These are phyloP conservation scores for Lamprotornis superbus DNA, from an alignment of 2,113 vertebrate genomes.

Conservation along the genomic window DNA sequence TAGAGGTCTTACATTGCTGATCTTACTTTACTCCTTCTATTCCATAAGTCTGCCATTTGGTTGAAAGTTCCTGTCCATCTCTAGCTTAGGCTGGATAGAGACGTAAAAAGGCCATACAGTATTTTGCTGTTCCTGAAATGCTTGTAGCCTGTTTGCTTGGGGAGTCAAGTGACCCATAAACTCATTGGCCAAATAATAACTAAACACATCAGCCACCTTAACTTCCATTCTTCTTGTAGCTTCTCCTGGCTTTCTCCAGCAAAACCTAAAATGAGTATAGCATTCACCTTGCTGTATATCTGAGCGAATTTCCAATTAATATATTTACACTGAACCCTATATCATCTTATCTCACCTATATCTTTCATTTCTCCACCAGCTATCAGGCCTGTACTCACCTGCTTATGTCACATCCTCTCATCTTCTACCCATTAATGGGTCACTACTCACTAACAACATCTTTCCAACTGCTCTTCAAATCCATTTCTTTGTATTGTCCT, in stretches of 20 bases:
- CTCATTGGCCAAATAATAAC: neutral
- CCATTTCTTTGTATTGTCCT: neutral
- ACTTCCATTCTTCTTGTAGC: neutral
- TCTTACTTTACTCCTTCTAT: neutral
- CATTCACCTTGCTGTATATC: neutral
- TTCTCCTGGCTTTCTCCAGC: neutral
- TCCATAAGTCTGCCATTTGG: neutral
- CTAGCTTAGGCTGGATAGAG: neutral
- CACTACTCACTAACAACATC: neutral
- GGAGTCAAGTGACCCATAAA: neutral
- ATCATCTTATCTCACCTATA: neutral
- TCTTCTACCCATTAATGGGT: neutral
- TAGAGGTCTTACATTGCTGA: neutral
- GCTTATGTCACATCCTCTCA: neutral
- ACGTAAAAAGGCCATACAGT: neutral
- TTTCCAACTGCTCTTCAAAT: neutral
- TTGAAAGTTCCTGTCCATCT: neutral
- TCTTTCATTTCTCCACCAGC: neutral
- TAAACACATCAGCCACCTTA: neutral
- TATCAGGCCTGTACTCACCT: neutral
- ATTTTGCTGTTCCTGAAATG: neutral
- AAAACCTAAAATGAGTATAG: neutral
- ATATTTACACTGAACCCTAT: neutral
- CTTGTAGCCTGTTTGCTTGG: neutral
- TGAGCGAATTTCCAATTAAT: neutral